These are phyloP conservation scores for Syndactyla subalaris DNA, from an alignment of 2,797 vertebrate species.

Conservation along the genomic window DNA sequence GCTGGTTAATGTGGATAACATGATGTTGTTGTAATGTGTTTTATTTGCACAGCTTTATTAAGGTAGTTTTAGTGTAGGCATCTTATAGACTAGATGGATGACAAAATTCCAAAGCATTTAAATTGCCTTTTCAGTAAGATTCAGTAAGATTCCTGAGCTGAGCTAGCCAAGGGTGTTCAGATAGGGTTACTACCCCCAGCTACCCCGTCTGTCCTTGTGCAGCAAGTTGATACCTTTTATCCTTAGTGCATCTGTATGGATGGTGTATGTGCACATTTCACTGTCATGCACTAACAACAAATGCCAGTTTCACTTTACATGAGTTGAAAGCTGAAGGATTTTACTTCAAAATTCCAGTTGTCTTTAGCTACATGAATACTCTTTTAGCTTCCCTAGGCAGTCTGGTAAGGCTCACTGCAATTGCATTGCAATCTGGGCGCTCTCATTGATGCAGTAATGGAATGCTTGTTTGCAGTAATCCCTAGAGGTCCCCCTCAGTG, in stretches of 20 bases:
- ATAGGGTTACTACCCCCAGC: not conserved
- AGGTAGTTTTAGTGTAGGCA: not conserved
- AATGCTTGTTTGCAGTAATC: not conserved
- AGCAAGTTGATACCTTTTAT: not conserved
- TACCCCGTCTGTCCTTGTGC: not conserved
- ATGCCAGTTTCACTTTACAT: not conserved
- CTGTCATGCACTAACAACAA: not conserved
- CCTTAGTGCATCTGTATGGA: not conserved
- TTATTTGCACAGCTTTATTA: slow-evolving; percentile 26
- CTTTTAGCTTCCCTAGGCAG: not conserved
- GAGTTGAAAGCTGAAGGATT: not conserved
- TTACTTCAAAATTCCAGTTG: not conserved
- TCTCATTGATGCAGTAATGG: not conserved
- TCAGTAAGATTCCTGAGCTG: not conserved
- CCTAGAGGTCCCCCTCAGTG: not conserved
- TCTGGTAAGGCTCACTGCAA: not conserved
- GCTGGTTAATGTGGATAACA: not conserved
- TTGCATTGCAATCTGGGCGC: not conserved
- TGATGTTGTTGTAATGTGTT: not conserved
- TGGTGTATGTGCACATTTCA: not conserved
- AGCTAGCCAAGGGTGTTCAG: not conserved
- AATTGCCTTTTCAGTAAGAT: not conserved
- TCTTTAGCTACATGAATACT: not conserved
- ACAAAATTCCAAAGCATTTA: not conserved
- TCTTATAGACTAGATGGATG: not conserved